Percentiles rank a stretch among this genome's conserved stretches.
Conservation (phyloP, 2,113 vertebrate genomes). For the Taxidea taxus region DNA sequence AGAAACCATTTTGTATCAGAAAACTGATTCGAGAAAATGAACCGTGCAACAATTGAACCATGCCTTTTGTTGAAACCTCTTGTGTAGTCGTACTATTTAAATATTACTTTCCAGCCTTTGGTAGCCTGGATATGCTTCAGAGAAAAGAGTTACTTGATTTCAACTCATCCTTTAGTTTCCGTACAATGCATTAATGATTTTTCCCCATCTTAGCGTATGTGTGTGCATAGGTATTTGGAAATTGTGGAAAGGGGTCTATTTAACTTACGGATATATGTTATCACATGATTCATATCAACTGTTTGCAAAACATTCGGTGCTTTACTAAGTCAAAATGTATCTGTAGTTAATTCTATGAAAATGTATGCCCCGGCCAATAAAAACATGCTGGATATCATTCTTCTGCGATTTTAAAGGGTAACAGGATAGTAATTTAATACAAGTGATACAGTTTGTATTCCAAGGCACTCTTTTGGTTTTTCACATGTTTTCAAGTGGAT, state of each 20-base stretch:
- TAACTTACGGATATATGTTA: slow-evolving; percentile 15
- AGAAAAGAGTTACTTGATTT: slow-evolving; percentile 39
- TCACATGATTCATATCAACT: background rate
- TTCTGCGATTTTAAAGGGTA: slow-evolving; percentile 40
- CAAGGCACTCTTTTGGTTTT: background rate
- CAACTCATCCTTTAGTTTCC: background rate
- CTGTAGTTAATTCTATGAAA: background rate
- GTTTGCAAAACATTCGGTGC: slow-evolving; percentile 24
- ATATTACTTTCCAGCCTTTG: slow-evolving; percentile 28
- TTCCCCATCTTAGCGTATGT: background rate
- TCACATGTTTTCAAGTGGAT: slow-evolving; percentile 44
- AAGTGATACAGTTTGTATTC: slow-evolving; percentile 21
- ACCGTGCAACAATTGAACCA: background rate
- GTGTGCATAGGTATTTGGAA: slow-evolving; percentile 51
- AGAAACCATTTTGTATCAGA: slow-evolving; percentile 71
- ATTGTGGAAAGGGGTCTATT: slow-evolving; percentile 14
- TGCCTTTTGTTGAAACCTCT: slow-evolving; percentile 65
- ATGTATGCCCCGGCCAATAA: background rate
- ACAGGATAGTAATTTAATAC: slow-evolving; percentile 19
- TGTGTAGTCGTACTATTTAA: slow-evolving; percentile 28
- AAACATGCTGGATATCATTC: slow-evolving; percentile 1
- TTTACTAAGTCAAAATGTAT: slow-evolving; percentile 30
- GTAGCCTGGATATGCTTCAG: slow-evolving; percentile 1
- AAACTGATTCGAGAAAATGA: slow-evolving; percentile 44
- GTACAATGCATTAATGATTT: slow-evolving; percentile 1